These are phyloP conservation scores for Monarcha castaneiventris DNA, from an alignment of 2,113 vertebrate genomes.

Conservation along the genomic window DNA sequence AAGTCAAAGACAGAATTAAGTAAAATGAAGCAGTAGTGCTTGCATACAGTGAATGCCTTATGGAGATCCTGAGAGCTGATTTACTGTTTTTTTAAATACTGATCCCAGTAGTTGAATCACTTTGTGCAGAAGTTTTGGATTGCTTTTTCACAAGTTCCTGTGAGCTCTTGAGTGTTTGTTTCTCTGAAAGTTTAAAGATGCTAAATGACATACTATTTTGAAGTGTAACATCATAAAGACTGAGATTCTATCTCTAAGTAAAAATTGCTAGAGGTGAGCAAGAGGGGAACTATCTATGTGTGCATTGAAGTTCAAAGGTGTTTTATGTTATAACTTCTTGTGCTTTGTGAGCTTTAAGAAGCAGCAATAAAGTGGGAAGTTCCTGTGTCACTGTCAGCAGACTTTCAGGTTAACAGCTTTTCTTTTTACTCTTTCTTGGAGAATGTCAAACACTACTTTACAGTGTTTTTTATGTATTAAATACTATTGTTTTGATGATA, in stretches of 20 bases:
- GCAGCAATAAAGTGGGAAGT: not conserved
- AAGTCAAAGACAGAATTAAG: not conserved
- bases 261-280: conserved; percentile 2
- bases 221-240: not conserved
- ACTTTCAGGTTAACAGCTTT: not conserved
- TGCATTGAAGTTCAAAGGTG: conserved; percentile 1
- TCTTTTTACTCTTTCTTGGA: not conserved
- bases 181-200: not conserved
- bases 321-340: not conserved
- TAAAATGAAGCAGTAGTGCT: not conserved
- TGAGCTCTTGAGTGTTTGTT: not conserved
- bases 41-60: not conserved
- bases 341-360: not conserved
- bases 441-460: not conserved
- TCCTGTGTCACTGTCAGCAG: not conserved
- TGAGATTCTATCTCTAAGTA: not conserved
- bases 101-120: not conserved
- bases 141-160: not conserved
- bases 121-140: not conserved
- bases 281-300: not conserved
- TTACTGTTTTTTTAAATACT: not conserved
- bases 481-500: not conserved
- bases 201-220: not conserved
- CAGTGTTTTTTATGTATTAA: not conserved
- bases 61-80: not conserved